These are phyloP conservation scores for Epinotia nisella DNA, from an alignment of 2,888 invertebrate species.

Conservation along the genomic window DNA sequence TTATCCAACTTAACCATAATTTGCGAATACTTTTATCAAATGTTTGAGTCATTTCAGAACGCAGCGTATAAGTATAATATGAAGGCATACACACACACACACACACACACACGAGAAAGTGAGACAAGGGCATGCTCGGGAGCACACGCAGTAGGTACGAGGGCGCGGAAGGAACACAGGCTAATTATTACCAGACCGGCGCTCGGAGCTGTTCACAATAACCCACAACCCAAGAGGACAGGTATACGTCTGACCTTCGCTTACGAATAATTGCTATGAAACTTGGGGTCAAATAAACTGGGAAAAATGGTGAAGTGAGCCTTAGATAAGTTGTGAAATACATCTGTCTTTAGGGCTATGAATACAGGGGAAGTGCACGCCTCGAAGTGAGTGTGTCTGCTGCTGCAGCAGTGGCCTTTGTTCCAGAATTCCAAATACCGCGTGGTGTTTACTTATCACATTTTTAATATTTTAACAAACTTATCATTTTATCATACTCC, in stretches of 20 bases:
- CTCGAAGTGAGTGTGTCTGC: background rate
- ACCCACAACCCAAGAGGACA: background rate
- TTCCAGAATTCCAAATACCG: background rate
- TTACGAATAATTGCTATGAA: background rate
- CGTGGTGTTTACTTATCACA: no score
- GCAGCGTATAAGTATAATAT: background rate
- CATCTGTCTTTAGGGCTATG: no score
- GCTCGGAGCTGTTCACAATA: slow-evolving; percentile 1
- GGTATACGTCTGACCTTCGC: background rate
- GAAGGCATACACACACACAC: background rate
- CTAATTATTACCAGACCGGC: slow-evolving; percentile 26
- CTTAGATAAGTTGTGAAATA: no score
- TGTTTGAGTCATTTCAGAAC: background rate
- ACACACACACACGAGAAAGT: background rate
- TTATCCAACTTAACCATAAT: background rate
- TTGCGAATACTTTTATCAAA: background rate
- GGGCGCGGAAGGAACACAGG: slow-evolving; percentile 26
- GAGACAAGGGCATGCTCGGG: background rate
- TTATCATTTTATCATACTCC: no score
- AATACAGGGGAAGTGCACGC: slow-evolving; percentile 6
- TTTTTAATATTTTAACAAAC: no score
- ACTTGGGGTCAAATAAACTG: background rate
- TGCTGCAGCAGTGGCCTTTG: background rate
- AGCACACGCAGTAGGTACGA: slow-evolving; percentile 9
- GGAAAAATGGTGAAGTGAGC: no score